Conservation (phyloP, 1,140 invertebrate species). For the Saccostrea glomerata region DNA sequence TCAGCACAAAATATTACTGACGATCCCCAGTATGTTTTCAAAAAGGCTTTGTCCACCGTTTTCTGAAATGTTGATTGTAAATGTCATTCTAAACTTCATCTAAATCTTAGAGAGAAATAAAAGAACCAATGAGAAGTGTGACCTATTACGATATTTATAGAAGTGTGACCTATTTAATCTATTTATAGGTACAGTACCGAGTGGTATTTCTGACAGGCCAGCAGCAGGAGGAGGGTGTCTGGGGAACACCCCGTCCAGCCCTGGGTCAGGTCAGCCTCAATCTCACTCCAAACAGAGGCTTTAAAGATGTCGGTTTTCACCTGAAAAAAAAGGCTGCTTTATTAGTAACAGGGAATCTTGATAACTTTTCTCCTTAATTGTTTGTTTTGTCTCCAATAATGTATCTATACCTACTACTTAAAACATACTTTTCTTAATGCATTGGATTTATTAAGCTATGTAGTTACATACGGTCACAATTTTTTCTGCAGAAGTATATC, state of each 20-base stretch:
- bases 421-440: no score
- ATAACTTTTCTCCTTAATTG: no score
- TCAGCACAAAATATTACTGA: constrained; percentile 47
- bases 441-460: no score
- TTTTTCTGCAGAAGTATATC: no score
- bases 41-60: constrained; percentile 46
- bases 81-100: not conserved
- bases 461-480: no score
- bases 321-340: constrained; percentile 12
- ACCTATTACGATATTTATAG: no score
- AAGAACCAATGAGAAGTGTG: not conserved
- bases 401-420: no score
- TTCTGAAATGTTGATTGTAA: constrained; percentile 36
- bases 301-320: constrained; percentile 35
- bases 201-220: constrained; percentile 44
- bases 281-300: constrained; percentile 43
- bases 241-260: constrained; percentile 44
- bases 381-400: no score
- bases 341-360: not conserved
- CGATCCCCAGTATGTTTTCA: constrained; percentile 49
- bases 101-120: no score
- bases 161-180: no score
- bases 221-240: constrained; percentile 38
- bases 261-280: not conserved
- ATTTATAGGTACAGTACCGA: no score